Percentiles rank a stretch among this genome's conserved stretches.
These are phyloP conservation scores for Caranx melampygus DNA, from an alignment of 2,113 vertebrate genomes.

Conservation along the genomic window DNA sequence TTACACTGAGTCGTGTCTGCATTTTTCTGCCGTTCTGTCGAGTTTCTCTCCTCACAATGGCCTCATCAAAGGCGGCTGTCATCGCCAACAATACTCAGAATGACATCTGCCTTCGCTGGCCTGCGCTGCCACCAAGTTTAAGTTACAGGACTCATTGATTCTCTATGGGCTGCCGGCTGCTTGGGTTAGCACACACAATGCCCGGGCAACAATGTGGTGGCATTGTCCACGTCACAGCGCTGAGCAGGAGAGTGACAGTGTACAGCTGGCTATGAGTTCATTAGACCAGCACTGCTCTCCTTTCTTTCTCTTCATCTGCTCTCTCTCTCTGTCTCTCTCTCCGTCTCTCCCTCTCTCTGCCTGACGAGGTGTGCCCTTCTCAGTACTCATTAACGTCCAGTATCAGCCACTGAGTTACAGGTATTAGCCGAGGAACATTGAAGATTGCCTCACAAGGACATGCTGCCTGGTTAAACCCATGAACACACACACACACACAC, in stretches of 20 bases:
- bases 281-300: conserved; percentile 61
- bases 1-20: conserved; percentile 17
- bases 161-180: conserved; percentile 62
- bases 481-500: conserved; percentile 5
- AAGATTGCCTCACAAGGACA: conserved; percentile 45
- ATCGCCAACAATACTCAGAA: conserved; percentile 62
- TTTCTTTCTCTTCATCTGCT: conserved; percentile 1
- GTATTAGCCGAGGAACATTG: conserved; percentile 67
- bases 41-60: conserved; percentile 57
- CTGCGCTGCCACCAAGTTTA: conserved; percentile 56
- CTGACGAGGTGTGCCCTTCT: conserved; percentile 48
- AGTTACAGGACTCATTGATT: conserved; percentile 72
- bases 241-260: conserved; percentile 75
- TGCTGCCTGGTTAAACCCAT: conserved; percentile 52
- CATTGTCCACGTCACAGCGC: conserved; percentile 71
- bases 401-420: conserved; percentile 68
- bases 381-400: conserved; percentile 71
- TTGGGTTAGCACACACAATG: conserved; percentile 67
- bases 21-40: conserved; percentile 10
- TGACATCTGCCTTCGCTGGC: conserved; percentile 67
- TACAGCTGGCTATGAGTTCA: conserved; percentile 67
- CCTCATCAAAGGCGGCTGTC: conserved; percentile 72
- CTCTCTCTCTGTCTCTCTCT: neutral
- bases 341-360: conserved; percentile 17
- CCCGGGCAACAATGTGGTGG: conserved; percentile 51